Base-by-base conservation (phyloP, 2,113 vertebrate species). In the Plectropomus leopardus region DNA sequence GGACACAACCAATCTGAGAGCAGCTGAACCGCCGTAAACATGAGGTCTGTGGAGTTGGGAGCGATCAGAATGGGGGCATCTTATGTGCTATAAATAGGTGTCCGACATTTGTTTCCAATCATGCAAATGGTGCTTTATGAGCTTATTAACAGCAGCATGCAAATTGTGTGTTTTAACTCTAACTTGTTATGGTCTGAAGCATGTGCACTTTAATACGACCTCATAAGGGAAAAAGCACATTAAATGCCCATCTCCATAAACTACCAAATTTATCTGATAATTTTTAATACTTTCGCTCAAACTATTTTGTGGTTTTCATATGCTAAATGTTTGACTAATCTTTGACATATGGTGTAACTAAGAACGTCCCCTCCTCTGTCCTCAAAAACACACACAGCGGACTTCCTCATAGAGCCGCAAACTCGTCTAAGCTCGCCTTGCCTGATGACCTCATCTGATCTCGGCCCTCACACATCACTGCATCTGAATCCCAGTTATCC, bases 361-460 rank as follows among this genome's bases (percentile, higher is more conserved):
- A 73, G 50, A 84, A 26, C 61, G 2, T 60, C 51, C 40, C 58
- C 50, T 48, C 50, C n/a, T 4, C 14, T 7, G 1, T 36, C 14
- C 54, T 42, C 61, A 30, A 9, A 47, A 14, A 54, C 24, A 61
- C 24, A 72, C 76, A 51, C 64, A 79, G 45, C 64, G 24, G 53
- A 59, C 78, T 71, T 74, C 54, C 61, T 76, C 53, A 23, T 30
- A 26, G 54, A 75, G 66, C 68, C 34, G 53, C 26, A 51, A 74
- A 67, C 50, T 71, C 65, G 57, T 78, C 75, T 75, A 15, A 86
- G 77, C 83, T 83, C 63, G 16, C 74, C 42, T 13, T 78, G 66
- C 53, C 83, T 2, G 66, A 82, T 84, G 86, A 88, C 86, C 88
- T 92, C 77, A 71, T 86, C 78, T 89, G 88, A 88, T 86, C 90